Evolutionary conservation across 2,113 vertebrate species (phyloP), one percentile per base, ranked within the genome.

Genomic region (Thomomys bottae): DNA sequence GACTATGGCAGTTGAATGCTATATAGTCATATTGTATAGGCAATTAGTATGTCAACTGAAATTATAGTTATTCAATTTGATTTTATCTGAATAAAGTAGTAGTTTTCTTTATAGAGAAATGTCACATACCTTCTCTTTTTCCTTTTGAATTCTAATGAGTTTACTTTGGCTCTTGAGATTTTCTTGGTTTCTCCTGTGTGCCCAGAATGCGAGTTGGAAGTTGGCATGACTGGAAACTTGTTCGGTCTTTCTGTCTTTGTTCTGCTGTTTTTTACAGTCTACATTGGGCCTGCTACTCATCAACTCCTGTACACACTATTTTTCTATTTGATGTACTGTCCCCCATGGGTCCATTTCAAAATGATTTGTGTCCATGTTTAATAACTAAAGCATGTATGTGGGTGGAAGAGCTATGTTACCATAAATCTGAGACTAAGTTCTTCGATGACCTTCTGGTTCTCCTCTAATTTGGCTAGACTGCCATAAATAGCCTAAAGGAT

Each of bases 351-450:
- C 57, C 84, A 87, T 89, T 94, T 96, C 32, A 93, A 79, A 94
- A 79, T 94, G 59, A 93, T 95, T 72, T 91, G 77, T 91, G 78
- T 92, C 79, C 30, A 2, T 89, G 70, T 90, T 93, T 95, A 95
- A 95, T 90, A 91, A 86, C 84, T 87, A 91, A 96, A 93, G 87
- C 94, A 96, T 93, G 90, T 73, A 45, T 72, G 96, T 94, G 96
- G 94, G 94, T 84, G 94, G 94, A 96, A 88, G 75, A 93, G 76
- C 42, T 73, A 72, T 66, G 24, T 88, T 73, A n/a, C 77, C 78
- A 87, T 95, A 92, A 96, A 92, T 96, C 84, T 92, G 73, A 92
- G 54, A 86, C 82, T 88, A 89, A 82, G 73, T 76, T 92, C 26
- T 80, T 93, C 81, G 92, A 86, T 90, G 96, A 95, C 95, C 90